These are phyloP conservation scores for Bryconaethiops microstoma DNA, from an alignment of 2,797 vertebrate species.

Conservation along the genomic window DNA sequence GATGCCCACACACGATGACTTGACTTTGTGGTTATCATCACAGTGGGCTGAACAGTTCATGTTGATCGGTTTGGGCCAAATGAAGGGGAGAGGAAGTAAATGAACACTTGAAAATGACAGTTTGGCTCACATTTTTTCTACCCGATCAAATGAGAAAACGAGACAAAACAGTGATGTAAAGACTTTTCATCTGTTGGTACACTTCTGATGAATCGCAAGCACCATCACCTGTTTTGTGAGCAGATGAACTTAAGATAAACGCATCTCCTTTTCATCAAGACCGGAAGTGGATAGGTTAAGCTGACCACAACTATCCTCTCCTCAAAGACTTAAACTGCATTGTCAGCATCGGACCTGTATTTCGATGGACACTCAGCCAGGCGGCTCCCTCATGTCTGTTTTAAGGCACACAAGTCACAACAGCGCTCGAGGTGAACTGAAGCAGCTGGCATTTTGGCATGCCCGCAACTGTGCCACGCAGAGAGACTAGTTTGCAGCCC, in stretches of 20 bases:
- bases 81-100: not conserved
- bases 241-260: conserved; percentile 48
- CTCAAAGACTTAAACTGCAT: conserved; percentile 37
- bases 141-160: conserved; percentile 5
- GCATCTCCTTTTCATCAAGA: conserved; percentile 36
- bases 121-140: conserved; percentile 20
- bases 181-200: conserved; percentile 44
- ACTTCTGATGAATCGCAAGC: conserved; percentile 10
- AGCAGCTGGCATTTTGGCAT: conserved; percentile 18
- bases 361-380: conserved; percentile 23
- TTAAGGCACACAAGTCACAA: conserved; percentile 47
- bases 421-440: conserved; percentile 27
- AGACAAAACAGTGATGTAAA: conserved; percentile 21
- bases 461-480: conserved; percentile 26
- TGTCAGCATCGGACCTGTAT: conserved; percentile 32
- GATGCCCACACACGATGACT: not conserved
- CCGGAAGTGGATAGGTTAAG: conserved; percentile 21
- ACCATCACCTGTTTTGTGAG: conserved; percentile 36
- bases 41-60: conserved; percentile 7
- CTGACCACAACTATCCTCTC: conserved; percentile 16
- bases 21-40: conserved; percentile 11
- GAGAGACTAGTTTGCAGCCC: conserved; percentile 47
- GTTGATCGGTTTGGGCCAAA: conserved; percentile 16
- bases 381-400: conserved; percentile 42
- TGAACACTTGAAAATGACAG: conserved; percentile 27